Evolutionary conservation across 2,888 invertebrate species (phyloP), one percentile per base, ranked within the genome.

Genomic region (Drosophila suboccidentalis): DNA sequence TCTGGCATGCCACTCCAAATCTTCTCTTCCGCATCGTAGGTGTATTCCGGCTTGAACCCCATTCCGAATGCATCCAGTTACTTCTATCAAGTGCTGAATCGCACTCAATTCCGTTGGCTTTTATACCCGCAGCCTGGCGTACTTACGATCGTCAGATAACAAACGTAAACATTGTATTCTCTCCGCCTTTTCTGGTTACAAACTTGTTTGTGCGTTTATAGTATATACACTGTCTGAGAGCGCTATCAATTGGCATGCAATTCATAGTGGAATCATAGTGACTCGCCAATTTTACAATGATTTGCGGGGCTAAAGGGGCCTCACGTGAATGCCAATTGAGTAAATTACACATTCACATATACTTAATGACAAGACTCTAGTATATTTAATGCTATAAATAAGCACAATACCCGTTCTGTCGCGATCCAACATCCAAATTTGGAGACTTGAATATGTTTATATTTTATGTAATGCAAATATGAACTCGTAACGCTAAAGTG

Each of bases 1-100:
- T 66, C 34, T 4, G 26, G 49, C 1, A 44, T 43, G 4, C 78
- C 70, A 4, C 69, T 74, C 90, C 90, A 90, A n/a, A 89, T 67
- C 54, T 63, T 84, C 1, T 60, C 46, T 4, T 69, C 58, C 1
- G 54, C 67, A 67, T 87, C 75, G 49, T 76, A 88, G 8, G 6
- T 73, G 5, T 19, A 66, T 8, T 58, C 71, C 1, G 53, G 67
- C 29, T 19, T 53, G 43, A 51, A 81, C 1, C 54, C 36, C 83
- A 87, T 81, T 71, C 15, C 34, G 34, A 55, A 11, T 36, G 10
- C 26, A 47, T n/a, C 41, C 8, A 51, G 34, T 19, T 32, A 11
- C 32, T 17, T 44, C 39, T 34, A 6, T 9, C 17, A 15, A 65
- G 17, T 70, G 58, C n/a, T 66, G 49, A 9, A 6, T 15, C 15